A percentile compares a stretch with the other conserved stretches of the same genome.
phyloP scores from a whole-genome alignment of 2,888 invertebrate species.

The Thymelicus acteon region DNA sequence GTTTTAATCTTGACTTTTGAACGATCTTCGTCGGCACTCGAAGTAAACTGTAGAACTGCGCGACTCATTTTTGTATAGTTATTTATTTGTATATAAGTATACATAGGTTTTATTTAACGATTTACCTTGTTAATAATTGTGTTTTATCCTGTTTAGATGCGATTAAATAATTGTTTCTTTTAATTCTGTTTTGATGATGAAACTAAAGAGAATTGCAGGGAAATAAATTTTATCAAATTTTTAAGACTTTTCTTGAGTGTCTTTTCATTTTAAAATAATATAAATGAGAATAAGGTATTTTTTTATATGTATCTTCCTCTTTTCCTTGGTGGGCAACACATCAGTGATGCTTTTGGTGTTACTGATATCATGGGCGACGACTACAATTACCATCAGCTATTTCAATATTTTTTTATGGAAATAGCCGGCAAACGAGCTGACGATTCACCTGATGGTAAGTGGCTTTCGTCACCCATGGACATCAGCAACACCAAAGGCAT shows the following conservation, averaged over 20 bases:
- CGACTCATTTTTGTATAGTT: constrained; percentile 66
- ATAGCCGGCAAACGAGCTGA: too few relatives aligned
- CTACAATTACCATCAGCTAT: too few relatives aligned
- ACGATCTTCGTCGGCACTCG: constrained; percentile 17
- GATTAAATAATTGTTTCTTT: constrained; percentile 56
- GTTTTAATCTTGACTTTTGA: constrained; percentile 76
- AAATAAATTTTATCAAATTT: constrained; percentile 31
- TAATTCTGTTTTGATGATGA: constrained; percentile 26
- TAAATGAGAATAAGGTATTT: too few relatives aligned
- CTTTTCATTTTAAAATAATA: too few relatives aligned
- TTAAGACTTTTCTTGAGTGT: neutral
- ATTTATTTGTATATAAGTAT: constrained; percentile 82
- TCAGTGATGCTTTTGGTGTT: too few relatives aligned
- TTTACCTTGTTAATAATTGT: constrained; percentile 66
- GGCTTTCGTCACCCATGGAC: too few relatives aligned
- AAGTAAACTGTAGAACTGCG: constrained; percentile 27
- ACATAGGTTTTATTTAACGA: constrained; percentile 80
- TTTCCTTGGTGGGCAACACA: too few relatives aligned
- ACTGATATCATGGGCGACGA: too few relatives aligned
- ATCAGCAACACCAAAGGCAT: too few relatives aligned
- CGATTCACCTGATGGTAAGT: too few relatives aligned
- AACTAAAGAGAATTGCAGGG: constrained; percentile 17
- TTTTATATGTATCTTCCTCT: too few relatives aligned
- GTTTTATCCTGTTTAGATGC: constrained; percentile 59
- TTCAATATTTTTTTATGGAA: too few relatives aligned